Evolutionary conservation across 2,888 invertebrate species (phyloP).

Genomic region (Lysandra coridon): DNA sequence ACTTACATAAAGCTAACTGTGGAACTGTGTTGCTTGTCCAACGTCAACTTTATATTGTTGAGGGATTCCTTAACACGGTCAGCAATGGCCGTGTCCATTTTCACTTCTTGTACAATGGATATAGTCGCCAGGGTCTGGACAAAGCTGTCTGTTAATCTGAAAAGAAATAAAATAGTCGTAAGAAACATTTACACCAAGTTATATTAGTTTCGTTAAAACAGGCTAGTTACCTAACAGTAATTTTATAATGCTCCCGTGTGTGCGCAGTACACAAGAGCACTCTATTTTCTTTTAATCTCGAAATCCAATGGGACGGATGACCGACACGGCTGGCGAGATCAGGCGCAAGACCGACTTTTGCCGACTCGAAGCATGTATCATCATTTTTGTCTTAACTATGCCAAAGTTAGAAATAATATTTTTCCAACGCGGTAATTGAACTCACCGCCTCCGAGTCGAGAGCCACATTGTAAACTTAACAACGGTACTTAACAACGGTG

Average conservation of each 20-base stretch:
- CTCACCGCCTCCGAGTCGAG: no score
- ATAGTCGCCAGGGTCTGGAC: constrained; percentile 56
- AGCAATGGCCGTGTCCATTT: constrained; percentile 49
- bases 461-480: no score
- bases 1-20: constrained; percentile 61
- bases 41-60: constrained; percentile 50
- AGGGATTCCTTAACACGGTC: constrained; percentile 54
- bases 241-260: neutral
- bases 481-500: no score
- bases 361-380: no score
- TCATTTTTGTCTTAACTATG: no score
- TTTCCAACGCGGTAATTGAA: no score
- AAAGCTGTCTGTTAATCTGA: constrained; percentile 60
- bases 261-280: neutral
- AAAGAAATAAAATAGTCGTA: constrained; percentile 10
- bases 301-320: no score
- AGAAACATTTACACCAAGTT: no score
- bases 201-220: neutral
- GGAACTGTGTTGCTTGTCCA: constrained; percentile 57
- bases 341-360: no score
- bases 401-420: no score
- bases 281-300: no score
- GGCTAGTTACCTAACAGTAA: neutral
- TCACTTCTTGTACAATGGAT: constrained; percentile 57
- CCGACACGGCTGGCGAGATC: no score